These are phyloP conservation scores for Macroramphosus scolopax DNA, from an alignment of 2,797 vertebrate genomes.

Conservation along the genomic window DNA sequence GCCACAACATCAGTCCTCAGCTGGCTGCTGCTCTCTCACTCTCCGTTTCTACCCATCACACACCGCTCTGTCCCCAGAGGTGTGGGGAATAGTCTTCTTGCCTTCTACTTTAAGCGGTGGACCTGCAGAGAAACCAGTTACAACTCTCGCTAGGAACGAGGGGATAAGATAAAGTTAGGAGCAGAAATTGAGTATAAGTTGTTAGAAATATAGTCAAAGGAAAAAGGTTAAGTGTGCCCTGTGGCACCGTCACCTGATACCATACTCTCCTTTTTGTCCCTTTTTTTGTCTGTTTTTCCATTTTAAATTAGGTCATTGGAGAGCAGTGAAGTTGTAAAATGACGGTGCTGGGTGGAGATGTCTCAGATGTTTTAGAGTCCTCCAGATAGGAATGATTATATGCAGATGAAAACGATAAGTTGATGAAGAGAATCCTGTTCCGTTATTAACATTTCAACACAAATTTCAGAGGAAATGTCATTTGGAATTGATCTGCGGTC, in stretches of 20 bases:
- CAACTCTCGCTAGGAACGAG: conserved; percentile 41
- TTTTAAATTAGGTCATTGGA: conserved; percentile 35
- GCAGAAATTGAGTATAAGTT: conserved; percentile 47
- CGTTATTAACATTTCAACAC: conserved; percentile 44
- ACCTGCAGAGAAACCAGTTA: conserved; percentile 57
- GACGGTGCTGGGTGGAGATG: conserved; percentile 13
- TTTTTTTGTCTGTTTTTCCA: conserved; percentile 39
- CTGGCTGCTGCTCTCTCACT: conserved; percentile 28
- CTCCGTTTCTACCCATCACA: conserved; percentile 27
- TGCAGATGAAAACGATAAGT: conserved; percentile 21
- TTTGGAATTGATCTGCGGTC: conserved; percentile 51
- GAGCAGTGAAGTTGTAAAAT: conserved; percentile 27
- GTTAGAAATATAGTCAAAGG: conserved; percentile 50
- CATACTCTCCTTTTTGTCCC: conserved; percentile 43
- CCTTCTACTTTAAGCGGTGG: conserved; percentile 52
- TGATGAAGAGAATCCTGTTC: conserved; percentile 36
- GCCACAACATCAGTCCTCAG: conserved; percentile 48
- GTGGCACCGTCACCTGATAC: conserved; percentile 33
- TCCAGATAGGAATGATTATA: conserved; percentile 13
- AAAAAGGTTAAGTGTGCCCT: conserved; percentile 50
- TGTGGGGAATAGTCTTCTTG: conserved; percentile 57
- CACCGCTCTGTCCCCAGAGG: conserved; percentile 51
- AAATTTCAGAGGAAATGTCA: conserved; percentile 38
- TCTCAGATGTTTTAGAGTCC: conserved; percentile 17
- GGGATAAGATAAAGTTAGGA: conserved; percentile 45